These are phyloP conservation scores for Actias luna DNA, from an alignment of 2,888 invertebrate species.

Conservation along the genomic window DNA sequence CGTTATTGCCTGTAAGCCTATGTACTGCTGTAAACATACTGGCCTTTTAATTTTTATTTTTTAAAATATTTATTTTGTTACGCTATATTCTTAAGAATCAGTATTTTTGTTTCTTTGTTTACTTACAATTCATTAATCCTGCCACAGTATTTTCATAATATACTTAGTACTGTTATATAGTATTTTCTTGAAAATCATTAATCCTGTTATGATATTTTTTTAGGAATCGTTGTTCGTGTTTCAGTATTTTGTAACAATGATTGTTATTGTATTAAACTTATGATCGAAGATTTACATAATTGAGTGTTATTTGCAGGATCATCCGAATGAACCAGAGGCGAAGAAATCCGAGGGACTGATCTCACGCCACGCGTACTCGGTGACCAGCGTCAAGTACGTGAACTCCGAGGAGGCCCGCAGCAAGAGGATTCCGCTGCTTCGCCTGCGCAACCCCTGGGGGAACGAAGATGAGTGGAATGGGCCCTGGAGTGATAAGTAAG, in stretches of 20 bases:
- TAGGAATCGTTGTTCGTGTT: not conserved
- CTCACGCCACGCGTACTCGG: slow-evolving; percentile 96
- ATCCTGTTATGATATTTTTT: not conserved
- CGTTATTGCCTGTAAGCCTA: no score
- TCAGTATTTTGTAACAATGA: not conserved
- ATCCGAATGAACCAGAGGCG: slow-evolving; percentile 88
- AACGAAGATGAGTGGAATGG: slow-evolving; percentile 98
- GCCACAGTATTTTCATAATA: not conserved
- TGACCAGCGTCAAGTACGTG: slow-evolving; percentile 92
- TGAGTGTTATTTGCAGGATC: no score
- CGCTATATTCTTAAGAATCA: no score
- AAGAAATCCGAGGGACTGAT: slow-evolving; percentile 91
- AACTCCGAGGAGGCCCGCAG: slow-evolving; percentile 91
- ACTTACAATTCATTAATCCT: no score
- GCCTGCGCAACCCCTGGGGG: slow-evolving; percentile 97
- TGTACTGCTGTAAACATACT: no score
- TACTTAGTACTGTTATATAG: not conserved
- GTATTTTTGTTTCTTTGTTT: no score
- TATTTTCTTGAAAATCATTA: not conserved
- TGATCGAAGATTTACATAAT: no score
- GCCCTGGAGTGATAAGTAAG: slow-evolving; percentile 95
- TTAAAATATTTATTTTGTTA: no score
- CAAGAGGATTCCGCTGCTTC: slow-evolving; percentile 90
- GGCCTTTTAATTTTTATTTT: not conserved
- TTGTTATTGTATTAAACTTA: not conserved